Evolutionary conservation across 2,797 vertebrate species (phyloP).

Genomic region (Sardinella longiceps): DNA sequence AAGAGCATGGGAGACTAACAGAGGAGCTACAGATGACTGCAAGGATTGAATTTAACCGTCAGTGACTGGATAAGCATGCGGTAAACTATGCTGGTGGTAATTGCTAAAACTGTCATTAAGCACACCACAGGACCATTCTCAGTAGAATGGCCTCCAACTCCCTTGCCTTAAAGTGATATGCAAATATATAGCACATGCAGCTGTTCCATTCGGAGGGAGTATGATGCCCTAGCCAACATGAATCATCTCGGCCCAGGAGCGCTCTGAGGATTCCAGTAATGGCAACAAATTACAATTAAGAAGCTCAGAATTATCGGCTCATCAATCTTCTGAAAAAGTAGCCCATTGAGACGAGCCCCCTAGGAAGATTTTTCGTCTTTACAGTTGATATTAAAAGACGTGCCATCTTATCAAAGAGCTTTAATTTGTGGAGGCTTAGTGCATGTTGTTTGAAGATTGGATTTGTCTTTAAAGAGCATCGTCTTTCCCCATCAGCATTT

Average conservation of each 20-base stretch:
- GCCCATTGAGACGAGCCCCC: neutral
- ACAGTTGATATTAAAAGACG: neutral
- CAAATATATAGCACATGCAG: constrained; percentile 22
- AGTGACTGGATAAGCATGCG: neutral
- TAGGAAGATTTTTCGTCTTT: neutral
- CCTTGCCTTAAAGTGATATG: constrained; percentile 9
- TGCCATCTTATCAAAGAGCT: neutral
- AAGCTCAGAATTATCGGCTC: constrained; percentile 10
- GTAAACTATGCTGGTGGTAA: constrained; percentile 16
- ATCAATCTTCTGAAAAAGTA: neutral
- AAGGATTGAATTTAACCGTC: neutral
- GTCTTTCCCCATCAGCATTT: neutral
- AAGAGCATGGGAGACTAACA: neutral
- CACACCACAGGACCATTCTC: constrained; percentile 4
- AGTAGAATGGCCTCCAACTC: neutral
- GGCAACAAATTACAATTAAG: constrained; percentile 25
- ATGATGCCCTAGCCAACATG: constrained; percentile 15
- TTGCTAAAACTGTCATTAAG: constrained; percentile 42
- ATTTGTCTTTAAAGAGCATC: neutral
- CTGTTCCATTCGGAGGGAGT: constrained; percentile 12
- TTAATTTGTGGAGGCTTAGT: constrained; percentile 18
- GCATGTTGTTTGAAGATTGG: neutral
- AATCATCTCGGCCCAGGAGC: constrained; percentile 21
- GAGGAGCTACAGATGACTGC: neutral
- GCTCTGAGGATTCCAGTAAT: constrained; percentile 25